phyloP scores from a whole-genome alignment of 2,113 vertebrate genomes.

The Eupsittula cactorum region DNA sequence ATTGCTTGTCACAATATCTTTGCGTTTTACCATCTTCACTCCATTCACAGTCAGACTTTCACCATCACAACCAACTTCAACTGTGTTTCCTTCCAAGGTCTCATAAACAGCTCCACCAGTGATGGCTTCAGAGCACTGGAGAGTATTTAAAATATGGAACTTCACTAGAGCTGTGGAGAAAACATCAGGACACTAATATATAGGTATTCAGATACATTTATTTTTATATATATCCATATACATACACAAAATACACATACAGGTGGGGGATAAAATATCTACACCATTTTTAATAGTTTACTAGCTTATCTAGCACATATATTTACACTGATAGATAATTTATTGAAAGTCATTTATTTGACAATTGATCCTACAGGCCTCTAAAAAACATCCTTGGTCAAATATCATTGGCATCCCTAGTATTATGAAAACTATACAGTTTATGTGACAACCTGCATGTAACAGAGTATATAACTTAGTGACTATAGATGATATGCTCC shows the following conservation, averaged over 20 bases:
- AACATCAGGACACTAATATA: not conserved
- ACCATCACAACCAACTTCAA: slow-evolving; percentile 94
- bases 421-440: not conserved
- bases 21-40: slow-evolving; percentile 90
- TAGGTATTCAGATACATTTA: not conserved
- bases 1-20: slow-evolving; percentile 94
- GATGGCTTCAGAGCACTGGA: slow-evolving; percentile 96
- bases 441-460: not conserved
- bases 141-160: slow-evolving; percentile 89
- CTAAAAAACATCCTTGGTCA: not conserved
- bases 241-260: accelerated
- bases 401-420: not conserved
- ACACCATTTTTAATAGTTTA: not conserved
- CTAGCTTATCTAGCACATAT: not conserved
- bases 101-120: slow-evolving; percentile 85
- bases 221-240: accelerated
- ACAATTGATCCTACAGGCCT: not conserved
- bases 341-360: not conserved
- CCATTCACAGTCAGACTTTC: slow-evolving; percentile 94
- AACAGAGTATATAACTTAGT: not conserved
- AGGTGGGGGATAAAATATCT: not conserved
- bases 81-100: slow-evolving; percentile 89
- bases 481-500: not conserved
- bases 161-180: slow-evolving; percentile 85
- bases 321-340: not conserved